Conservation (phyloP, 2,797 vertebrate species). For the Denticeps clupeoides region DNA sequence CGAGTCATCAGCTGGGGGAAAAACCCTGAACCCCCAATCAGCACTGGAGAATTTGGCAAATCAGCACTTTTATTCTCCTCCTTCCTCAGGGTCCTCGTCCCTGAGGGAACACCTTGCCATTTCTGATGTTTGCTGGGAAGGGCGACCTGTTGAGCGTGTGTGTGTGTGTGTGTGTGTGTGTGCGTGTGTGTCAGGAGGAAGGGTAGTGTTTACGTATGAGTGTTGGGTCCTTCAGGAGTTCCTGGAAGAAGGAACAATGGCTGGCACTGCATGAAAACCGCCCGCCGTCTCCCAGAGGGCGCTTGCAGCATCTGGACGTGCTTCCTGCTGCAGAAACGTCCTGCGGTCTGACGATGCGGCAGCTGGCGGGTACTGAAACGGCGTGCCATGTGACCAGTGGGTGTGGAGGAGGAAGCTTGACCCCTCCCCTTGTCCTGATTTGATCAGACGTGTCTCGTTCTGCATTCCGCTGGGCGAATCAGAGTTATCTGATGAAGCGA, state of each 20-base stretch:
- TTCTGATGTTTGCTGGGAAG: too few species aligned
- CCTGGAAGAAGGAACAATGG: constrained; percentile 66
- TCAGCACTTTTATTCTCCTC: too few species aligned
- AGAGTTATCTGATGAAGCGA: too few species aligned
- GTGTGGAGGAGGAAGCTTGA: too few species aligned
- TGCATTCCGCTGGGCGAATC: too few species aligned
- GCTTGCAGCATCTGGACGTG: constrained; percentile 59
- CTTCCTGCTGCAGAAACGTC: constrained; percentile 53
- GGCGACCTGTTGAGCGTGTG: constrained; percentile 32
- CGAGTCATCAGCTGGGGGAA: too few species aligned
- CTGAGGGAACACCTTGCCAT: too few species aligned
- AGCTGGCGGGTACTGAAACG: constrained; percentile 7
- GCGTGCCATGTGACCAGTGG: constrained; percentile 2
- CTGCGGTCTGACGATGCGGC: constrained; percentile 40
- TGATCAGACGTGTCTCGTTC: too few species aligned
- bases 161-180: background rate
- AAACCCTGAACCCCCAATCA: too few species aligned
- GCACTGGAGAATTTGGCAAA: too few species aligned
- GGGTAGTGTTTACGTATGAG: constrained; percentile 55
- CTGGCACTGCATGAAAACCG: constrained; percentile 60
- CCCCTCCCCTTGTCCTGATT: too few species aligned
- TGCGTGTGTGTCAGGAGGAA: constrained; percentile 37
- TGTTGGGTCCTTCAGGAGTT: constrained; percentile 32
- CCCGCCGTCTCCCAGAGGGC: constrained; percentile 45
- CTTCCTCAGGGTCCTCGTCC: too few species aligned